These are phyloP conservation scores for Pteria penguin DNA, from an alignment of 2,888 invertebrate genomes.

Conservation along the genomic window DNA sequence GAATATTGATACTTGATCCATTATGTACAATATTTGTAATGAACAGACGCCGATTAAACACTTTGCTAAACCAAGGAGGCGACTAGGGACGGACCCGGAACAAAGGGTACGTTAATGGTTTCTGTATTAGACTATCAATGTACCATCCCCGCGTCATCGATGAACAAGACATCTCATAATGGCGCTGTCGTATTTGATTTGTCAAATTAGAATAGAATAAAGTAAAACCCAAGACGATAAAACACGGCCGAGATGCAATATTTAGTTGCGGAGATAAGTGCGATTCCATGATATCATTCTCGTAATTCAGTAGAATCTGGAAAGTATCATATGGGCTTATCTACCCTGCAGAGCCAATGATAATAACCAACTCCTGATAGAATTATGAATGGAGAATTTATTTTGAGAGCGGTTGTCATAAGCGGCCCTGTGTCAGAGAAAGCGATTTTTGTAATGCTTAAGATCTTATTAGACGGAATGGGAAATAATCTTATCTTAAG, in stretches of 20 bases:
- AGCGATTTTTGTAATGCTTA: neutral
- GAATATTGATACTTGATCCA: slow-evolving; percentile 10
- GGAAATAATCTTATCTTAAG: neutral
- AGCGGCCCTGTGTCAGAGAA: neutral
- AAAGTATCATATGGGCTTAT: slow-evolving; percentile 2
- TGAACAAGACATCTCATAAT: neutral
- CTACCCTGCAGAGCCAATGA: neutral
- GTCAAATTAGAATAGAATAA: slow-evolving; percentile 27
- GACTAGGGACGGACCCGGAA: neutral
- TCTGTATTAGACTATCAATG: neutral
- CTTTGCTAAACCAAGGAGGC: no score
- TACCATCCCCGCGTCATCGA: neutral
- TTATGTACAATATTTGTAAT: neutral
- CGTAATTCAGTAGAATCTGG: neutral
- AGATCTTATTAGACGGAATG: neutral
- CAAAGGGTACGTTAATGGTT: neutral
- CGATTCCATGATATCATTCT: neutral
- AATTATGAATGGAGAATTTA: neutral
- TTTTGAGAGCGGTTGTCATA: neutral
- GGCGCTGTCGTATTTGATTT: slow-evolving; percentile 19
- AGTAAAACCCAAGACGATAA: slow-evolving; percentile 5
- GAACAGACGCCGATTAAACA: no score
- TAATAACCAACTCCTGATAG: neutral
- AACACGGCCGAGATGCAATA: slow-evolving; percentile 9
- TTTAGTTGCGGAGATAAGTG: slow-evolving; percentile 4